A percentile compares a stretch with the other conserved stretches of the same genome.
Conservation (phyloP, 2,113 vertebrate genomes). For the Meles meles region DNA sequence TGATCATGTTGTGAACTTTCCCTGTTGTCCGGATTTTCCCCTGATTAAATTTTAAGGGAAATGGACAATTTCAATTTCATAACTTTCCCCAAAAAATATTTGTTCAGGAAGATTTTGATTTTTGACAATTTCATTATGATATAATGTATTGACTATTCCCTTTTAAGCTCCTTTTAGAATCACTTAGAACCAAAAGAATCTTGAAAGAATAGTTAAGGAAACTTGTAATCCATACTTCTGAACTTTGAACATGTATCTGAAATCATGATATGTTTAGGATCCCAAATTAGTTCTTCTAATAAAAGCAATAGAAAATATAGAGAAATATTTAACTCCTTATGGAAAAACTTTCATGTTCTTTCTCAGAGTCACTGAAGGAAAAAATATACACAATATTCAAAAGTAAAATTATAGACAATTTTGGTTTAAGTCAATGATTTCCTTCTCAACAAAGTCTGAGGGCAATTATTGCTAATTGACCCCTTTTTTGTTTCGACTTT, state of each 20-base stretch:
- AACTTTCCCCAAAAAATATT: neutral
- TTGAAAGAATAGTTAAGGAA: neutral
- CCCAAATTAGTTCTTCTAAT: neutral
- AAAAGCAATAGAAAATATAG: neutral
- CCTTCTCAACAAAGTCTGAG: slow-evolving; percentile 8
- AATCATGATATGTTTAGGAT: slow-evolving; percentile 4
- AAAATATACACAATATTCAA: neutral
- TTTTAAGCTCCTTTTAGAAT: neutral
- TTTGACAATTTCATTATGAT: neutral
- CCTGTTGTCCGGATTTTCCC: neutral
- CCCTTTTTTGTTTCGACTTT: neutral
- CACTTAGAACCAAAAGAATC: neutral
- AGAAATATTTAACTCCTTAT: neutral
- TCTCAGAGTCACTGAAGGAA: neutral
- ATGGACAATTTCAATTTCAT: neutral
- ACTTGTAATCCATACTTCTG: neutral
- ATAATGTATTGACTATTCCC: neutral
- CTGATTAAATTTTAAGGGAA: neutral
- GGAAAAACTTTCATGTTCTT: neutral
- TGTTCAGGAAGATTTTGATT: neutral
- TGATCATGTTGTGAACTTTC: neutral
- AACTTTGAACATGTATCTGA: neutral
- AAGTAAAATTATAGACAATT: neutral
- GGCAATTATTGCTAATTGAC: neutral
- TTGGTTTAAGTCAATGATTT: neutral